These are phyloP conservation scores for Actenoides lindsayi DNA, from an alignment of 2,113 vertebrate species.

Conservation along the genomic window DNA sequence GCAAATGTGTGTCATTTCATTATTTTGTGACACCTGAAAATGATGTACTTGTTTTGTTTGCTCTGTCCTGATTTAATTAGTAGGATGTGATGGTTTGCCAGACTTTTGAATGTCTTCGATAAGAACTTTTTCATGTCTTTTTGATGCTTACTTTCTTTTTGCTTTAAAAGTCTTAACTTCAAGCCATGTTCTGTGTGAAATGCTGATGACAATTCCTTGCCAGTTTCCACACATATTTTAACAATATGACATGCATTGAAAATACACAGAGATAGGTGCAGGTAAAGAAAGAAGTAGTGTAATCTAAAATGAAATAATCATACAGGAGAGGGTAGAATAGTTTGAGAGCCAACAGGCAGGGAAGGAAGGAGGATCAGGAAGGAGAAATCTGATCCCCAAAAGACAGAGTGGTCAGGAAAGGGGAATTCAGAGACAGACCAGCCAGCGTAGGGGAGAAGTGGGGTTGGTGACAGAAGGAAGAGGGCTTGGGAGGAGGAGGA, in stretches of 20 bases:
- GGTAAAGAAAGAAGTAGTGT: background rate
- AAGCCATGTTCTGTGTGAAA: slow-evolving; percentile 12
- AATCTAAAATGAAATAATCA: background rate
- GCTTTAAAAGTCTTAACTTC: slow-evolving; percentile 7
- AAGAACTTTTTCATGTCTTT: slow-evolving; percentile 14
- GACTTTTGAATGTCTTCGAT: slow-evolving; percentile 13
- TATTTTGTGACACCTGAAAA: slow-evolving; percentile 73
- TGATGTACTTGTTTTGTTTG: slow-evolving; percentile 75
- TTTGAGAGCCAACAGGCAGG: background rate
- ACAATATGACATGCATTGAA: background rate
- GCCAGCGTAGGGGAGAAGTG: background rate
- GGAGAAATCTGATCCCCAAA: background rate
- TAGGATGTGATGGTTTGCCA: slow-evolving; percentile 27
- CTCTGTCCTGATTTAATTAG: slow-evolving; percentile 66
- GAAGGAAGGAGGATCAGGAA: background rate
- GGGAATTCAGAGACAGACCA: background rate
- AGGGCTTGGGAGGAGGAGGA: background rate
- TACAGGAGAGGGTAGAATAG: background rate
- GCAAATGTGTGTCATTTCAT: slow-evolving; percentile 72
- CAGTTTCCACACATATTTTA: background rate
- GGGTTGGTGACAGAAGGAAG: background rate
- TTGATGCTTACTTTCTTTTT: slow-evolving; percentile 34
- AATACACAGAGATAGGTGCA: background rate
- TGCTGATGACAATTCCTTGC: slow-evolving; percentile 5
- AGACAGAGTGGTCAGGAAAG: background rate